phyloP scores from a whole-genome alignment of 2,797 vertebrate genomes.

The Heteromormyrus szaboi region DNA sequence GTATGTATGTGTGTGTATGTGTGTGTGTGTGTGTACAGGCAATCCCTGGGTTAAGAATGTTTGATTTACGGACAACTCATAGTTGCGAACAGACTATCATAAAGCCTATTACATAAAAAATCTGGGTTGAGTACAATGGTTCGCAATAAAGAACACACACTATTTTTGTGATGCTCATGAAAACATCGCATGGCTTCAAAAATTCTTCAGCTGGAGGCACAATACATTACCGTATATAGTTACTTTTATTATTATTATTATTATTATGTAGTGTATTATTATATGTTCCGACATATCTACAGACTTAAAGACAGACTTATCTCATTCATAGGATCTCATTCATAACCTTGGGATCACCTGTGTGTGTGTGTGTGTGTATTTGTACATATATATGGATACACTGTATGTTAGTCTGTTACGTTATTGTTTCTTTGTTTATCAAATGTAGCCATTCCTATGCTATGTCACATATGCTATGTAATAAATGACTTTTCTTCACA shows the following conservation, averaged over 20 bases:
- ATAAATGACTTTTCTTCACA: conserved; percentile 11
- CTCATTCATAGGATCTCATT: neutral
- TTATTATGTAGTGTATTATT: neutral
- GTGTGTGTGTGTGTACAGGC: neutral
- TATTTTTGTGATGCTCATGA: neutral
- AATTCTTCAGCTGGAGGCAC: neutral
- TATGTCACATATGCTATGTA: neutral
- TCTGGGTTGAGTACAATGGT: neutral
- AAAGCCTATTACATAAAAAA: neutral
- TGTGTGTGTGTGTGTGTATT: conserved; percentile 11
- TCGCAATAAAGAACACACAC: neutral
- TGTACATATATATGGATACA: conserved; percentile 3
- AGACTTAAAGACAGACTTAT: neutral
- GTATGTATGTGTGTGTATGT: neutral
- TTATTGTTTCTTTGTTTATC: conserved; percentile 11
- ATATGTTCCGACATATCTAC: neutral
- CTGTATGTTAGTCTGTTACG: neutral
- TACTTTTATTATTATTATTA: neutral
- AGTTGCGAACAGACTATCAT: neutral
- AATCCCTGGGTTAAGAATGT: neutral
- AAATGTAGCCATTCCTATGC: neutral
- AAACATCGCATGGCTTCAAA: neutral
- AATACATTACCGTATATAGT: neutral
- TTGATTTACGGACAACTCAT: neutral
- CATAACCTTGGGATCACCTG: neutral